These are phyloP conservation scores for Orthonychiurus folsomi DNA, from an alignment of 2,888 invertebrate genomes.

Conservation along the genomic window DNA sequence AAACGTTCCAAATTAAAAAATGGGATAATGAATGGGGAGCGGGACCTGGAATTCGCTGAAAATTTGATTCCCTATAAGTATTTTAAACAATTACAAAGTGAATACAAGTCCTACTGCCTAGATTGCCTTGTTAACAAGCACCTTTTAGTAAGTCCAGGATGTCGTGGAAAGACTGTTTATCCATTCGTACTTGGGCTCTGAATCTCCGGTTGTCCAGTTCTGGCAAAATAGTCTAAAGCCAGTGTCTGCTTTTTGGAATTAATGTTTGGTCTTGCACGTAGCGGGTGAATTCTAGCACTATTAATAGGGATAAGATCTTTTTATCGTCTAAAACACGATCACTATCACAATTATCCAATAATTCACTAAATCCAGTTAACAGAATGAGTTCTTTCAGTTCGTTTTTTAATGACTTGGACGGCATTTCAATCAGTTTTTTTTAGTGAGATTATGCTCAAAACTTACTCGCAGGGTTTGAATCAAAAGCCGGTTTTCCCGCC, in stretches of 20 bases:
- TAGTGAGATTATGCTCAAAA: too few species aligned
- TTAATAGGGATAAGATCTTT: background rate
- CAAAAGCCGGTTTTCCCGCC: too few species aligned
- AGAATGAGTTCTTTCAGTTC: conserved; percentile 6
- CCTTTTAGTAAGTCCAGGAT: background rate
- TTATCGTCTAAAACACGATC: background rate
- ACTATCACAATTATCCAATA: background rate
- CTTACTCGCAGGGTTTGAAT: too few species aligned
- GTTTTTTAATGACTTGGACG: conserved; percentile 1
- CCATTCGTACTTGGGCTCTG: background rate
- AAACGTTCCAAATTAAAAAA: conserved; percentile 6
- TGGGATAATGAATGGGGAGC: too few species aligned
- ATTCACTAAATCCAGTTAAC: background rate
- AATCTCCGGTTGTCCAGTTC: conserved; percentile 4
- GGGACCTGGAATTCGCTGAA: too few species aligned
- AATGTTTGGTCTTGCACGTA: background rate
- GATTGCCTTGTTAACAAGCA: background rate
- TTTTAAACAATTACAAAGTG: background rate
- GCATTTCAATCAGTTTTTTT: too few species aligned
- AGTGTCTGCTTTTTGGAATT: conserved; percentile 9
- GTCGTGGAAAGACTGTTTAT: background rate
- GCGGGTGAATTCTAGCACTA: conserved; percentile 1
- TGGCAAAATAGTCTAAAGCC: background rate
- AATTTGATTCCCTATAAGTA: too few species aligned
- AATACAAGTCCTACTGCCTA: background rate